phyloP scores from a whole-genome alignment of 2,797 vertebrate species.

The Hyperoplus immaculatus region DNA sequence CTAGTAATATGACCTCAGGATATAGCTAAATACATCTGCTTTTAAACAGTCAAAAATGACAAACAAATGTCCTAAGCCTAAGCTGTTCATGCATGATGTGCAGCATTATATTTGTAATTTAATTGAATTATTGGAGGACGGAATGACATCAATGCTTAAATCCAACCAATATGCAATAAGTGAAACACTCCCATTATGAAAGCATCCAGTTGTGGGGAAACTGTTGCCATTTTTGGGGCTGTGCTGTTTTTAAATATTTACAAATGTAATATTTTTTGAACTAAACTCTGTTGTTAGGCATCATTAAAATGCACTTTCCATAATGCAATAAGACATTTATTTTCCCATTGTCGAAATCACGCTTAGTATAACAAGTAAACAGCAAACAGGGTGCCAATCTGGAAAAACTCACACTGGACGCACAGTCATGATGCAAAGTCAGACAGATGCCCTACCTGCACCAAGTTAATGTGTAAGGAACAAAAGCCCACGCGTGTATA shows the following conservation, averaged over 20 bases:
- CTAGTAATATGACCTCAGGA: neutral
- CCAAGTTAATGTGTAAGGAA: neutral
- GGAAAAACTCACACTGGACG: neutral
- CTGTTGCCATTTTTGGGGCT: neutral
- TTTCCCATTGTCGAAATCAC: neutral
- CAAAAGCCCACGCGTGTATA: constrained; percentile 2
- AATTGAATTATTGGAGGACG: neutral
- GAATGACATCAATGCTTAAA: neutral
- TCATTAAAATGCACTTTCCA: neutral
- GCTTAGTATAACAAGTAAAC: neutral
- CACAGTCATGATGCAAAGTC: neutral
- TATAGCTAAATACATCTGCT: neutral
- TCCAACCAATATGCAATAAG: neutral
- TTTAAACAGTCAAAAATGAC: neutral
- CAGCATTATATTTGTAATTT: neutral
- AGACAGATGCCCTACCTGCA: neutral
- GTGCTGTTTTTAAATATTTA: neutral
- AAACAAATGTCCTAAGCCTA: neutral
- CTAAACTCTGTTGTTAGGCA: neutral
- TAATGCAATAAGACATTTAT: neutral
- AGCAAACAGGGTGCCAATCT: neutral
- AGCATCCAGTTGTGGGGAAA: neutral
- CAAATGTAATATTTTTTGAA: neutral
- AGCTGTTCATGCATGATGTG: neutral
- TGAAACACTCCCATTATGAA: neutral